Conservation (phyloP, 2,888 invertebrate species). For the Agonopterix alstromeriana region DNA sequence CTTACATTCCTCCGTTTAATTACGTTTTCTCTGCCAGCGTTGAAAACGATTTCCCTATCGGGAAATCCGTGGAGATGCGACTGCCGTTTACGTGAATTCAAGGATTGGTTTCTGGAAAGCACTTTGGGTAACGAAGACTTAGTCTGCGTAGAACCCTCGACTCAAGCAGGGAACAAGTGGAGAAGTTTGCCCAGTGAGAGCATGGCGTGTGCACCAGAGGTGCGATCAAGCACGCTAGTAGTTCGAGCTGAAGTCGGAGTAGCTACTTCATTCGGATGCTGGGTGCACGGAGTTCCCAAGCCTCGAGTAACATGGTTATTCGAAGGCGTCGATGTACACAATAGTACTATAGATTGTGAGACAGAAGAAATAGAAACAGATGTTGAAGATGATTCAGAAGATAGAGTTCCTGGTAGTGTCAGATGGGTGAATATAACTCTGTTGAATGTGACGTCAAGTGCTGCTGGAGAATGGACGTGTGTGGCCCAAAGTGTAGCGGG, state of each 20-base stretch:
- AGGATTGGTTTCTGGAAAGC: constrained; percentile 88
- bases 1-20: constrained; percentile 79
- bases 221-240: constrained; percentile 78
- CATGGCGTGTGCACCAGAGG: constrained; percentile 89
- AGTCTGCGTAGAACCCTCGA: constrained; percentile 83
- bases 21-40: constrained; percentile 81
- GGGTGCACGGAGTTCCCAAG: constrained; percentile 88
- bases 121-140: constrained; percentile 87
- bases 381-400: constrained; percentile 58
- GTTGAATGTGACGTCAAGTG: constrained; percentile 87
- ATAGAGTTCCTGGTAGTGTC: constrained; percentile 67
- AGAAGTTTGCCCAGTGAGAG: constrained; percentile 83
- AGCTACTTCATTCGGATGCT: constrained; percentile 88
- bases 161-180: constrained; percentile 84
- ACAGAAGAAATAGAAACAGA: constrained; percentile 64
- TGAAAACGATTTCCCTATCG: constrained; percentile 88
- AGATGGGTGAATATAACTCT: constrained; percentile 90
- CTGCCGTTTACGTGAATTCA: constrained; percentile 88
- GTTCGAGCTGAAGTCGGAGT: constrained; percentile 87
- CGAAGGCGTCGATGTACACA: constrained; percentile 78
- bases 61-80: constrained; percentile 95
- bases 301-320: constrained; percentile 90
- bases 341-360: constrained; percentile 64
- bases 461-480: constrained; percentile 92
- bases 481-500: constrained; percentile 83